Base-by-base conservation (phyloP, 2,113 vertebrate species). In the Burhinus oedicnemus region DNA sequence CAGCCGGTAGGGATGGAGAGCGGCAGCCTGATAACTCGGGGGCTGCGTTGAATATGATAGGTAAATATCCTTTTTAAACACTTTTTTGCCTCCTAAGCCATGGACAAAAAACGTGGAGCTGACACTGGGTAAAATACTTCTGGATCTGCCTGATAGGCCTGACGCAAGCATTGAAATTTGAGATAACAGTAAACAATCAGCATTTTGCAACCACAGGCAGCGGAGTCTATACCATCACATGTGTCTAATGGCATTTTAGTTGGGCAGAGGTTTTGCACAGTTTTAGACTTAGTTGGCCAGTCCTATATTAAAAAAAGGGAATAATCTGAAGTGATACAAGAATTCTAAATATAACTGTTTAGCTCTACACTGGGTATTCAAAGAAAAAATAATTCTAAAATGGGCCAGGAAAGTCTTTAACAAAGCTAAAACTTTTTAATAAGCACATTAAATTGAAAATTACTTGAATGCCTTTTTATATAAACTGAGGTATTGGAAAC, bases 211-310 rank as follows among this genome's bases (percentile, higher is more conserved):
- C 15, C 10, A 9, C 12, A 19, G 34, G 80, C 68, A 70, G 54
- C 4, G 1, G 9, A 25, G n/a, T 55, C 62, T 69, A 0, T 42
- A 29, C 29, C 26, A 22, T 61, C 18, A 15, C 5, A 0, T 9
- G 12, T 58, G 49, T 19, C 55, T 47, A 30, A 14, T 25, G 44
- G 11, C 30, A 8, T 87, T 87, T 47, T 42, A 42, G 44, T 29
- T 49, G 58, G 74, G 36, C 30, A 54, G 87, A 77, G 30, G 21
- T 65, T 82, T 85, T 90, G 30, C 36, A n/a, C 25, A 36, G 49
- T 69, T 90, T 38, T 34, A 70, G 57, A 71, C 42, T 55, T n/a
- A 51, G 55, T 11, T 81, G 45, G 60, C 36, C 27, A 21, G 52
- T 45, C 29, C 16, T 40, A 0, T 62, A 26, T 61, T 60, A 23